phyloP scores from a whole-genome alignment of 2,797 vertebrate species.

The Taeniopygia guttata region DNA sequence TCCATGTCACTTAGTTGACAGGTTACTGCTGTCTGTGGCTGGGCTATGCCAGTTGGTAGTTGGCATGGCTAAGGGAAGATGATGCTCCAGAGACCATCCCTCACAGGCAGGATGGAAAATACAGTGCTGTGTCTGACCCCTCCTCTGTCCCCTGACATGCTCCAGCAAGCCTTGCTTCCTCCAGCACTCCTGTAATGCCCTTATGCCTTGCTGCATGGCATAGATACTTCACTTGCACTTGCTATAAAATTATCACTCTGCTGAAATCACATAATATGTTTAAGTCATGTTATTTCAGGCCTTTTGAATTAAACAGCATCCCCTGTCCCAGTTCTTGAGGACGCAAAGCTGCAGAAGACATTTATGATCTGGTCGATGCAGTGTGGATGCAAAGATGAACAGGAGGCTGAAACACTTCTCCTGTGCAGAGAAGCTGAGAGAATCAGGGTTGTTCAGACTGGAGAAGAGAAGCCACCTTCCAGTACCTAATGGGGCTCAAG shows the following conservation, averaged over 20 bases:
- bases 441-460: not conserved
- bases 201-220: not conserved
- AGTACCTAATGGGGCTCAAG: not conserved
- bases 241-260: not conserved
- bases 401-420: not conserved
- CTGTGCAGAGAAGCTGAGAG: not conserved
- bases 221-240: not conserved
- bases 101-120: not conserved
- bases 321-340: not conserved
- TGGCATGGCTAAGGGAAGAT: not conserved
- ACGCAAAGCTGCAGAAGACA: not conserved
- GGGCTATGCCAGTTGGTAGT: not conserved
- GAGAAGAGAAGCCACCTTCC: not conserved
- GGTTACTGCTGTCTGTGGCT: not conserved
- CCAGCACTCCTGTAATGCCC: not conserved
- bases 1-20: not conserved
- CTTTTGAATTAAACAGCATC: not conserved
- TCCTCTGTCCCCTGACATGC: not conserved
- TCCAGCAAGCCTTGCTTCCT: not conserved
- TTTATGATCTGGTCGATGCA: not conserved
- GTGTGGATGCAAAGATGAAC: not conserved
- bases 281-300: not conserved
- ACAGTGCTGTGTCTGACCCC: not conserved
- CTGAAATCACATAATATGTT: not conserved
- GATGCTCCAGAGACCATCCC: not conserved